Evolutionary conservation across 2,797 vertebrate genomes (phyloP).

Genomic region (Enteromius afrohamiltoni): DNA sequence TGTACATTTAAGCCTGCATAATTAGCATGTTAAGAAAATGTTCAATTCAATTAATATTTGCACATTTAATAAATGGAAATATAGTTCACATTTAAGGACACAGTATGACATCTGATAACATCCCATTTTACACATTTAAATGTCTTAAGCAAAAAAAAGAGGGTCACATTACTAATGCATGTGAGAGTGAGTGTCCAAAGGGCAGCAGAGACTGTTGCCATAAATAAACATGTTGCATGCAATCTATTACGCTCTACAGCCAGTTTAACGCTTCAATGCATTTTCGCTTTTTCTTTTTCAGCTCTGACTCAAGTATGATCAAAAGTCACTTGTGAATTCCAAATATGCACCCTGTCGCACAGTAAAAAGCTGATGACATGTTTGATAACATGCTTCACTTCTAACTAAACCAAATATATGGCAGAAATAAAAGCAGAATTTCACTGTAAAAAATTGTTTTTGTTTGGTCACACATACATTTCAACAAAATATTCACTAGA

Average conservation of each 20-base stretch:
- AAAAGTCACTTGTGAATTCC: not conserved
- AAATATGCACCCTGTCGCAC: not conserved
- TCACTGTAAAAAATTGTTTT: not conserved
- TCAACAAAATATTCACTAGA: not conserved
- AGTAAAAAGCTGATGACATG: not conserved
- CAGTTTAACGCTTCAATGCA: not conserved
- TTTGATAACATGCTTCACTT: not conserved
- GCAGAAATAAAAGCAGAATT: not conserved
- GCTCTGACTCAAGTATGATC: not conserved
- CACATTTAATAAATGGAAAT: not conserved
- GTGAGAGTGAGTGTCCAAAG: not conserved
- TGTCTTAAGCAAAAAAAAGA: not conserved
- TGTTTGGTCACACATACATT: not conserved
- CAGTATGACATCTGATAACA: not conserved
- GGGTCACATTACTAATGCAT: not conserved
- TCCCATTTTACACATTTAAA: not conserved
- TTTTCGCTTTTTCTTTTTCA: conserved; percentile 29
- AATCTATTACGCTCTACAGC: not conserved
- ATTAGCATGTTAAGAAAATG: not conserved
- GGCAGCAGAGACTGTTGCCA: not conserved
- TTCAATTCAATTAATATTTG: not conserved
- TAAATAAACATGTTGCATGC: not conserved
- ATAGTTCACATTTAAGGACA: not conserved
- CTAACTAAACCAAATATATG: not conserved
- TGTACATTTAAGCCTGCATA: not conserved